Evolutionary conservation across 2,113 vertebrate genomes (phyloP), one percentile per base, ranked within the genome.

Genomic region (Anolis sagrei): DNA sequence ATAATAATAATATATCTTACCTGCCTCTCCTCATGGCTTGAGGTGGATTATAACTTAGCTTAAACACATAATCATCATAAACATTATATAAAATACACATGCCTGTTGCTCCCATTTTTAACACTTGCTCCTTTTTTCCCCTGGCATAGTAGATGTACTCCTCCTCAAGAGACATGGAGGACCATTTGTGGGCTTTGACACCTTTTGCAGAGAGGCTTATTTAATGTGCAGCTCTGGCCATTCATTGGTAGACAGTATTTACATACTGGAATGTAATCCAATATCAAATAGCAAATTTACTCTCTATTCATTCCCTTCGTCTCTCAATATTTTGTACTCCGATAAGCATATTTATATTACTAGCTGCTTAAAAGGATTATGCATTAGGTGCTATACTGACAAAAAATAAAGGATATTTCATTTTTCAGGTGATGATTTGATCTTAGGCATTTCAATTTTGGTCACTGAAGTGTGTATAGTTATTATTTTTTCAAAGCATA

Each of bases 331-430:
- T n/a, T 90, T 88, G 16, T 36, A 1, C 36, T 77, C 36, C 25
- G 82, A 75, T 84, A 86, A 83, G 3, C 0, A 1, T 64, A 44
- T 32, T 73, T 61, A 58, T 2, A 48, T 27, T 64, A 69, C 61
- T 32, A 19, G 29, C 83, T 11, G 44, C 79, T 73, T 88, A 68
- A 78, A 69, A 36, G 16, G 5, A n/a, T 87, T 76, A 21, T 54
- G n/a, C 73, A 27, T 82, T 44, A 58, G 82, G 69, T 0, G 81
- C 29, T 32, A 18, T 27, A 0, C 0, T 19, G 62, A 58, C 83
- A 69, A 14, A n/a, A 83, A 88, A 88, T 25, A 79, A 29, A 39
- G 0, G 10, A 69, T 85, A 73, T 89, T 86, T 74, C 81, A 4
- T 85, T 81, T 68, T 29, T 70, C 66, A 76, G 44, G 14, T 4